Conservation (phyloP, 2,888 invertebrate genomes). For the Diaprepes abbreviatus region DNA sequence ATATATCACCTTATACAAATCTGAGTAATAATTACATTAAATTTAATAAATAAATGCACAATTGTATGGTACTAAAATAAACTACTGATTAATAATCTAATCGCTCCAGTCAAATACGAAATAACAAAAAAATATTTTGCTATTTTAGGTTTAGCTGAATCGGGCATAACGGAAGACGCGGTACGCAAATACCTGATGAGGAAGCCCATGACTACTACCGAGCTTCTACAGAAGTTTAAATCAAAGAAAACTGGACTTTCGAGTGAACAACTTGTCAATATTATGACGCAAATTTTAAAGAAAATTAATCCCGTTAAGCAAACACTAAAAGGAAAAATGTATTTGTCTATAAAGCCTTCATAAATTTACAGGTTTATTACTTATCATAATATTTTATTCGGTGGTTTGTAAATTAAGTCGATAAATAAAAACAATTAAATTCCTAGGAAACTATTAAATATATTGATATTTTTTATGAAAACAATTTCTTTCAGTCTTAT, state of each 20-base stretch:
- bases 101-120: too few relatives aligned
- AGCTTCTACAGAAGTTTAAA: conserved; percentile 94
- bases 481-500: too few relatives aligned
- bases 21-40: too few relatives aligned
- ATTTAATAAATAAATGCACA: too few relatives aligned
- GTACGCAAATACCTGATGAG: conserved; percentile 94
- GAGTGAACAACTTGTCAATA: conserved; percentile 91
- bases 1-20: too few relatives aligned
- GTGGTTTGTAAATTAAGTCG: too few relatives aligned
- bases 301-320: conserved; percentile 94
- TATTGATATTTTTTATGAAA: too few relatives aligned
- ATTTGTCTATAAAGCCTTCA: conserved; percentile 74
- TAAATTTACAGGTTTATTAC: background rate
- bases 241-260: conserved; percentile 92
- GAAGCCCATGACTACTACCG: conserved; percentile 98
- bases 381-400: too few relatives aligned
- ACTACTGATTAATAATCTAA: too few relatives aligned
- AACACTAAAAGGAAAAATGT: conserved; percentile 94
- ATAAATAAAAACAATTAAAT: too few relatives aligned
- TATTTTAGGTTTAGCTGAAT: conserved; percentile 74
- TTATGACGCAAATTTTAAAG: conserved; percentile 95
- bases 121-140: background rate
- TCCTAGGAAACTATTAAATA: too few relatives aligned
- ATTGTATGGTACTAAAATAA: too few relatives aligned
- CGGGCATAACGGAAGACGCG: conserved; percentile 94